These are phyloP conservation scores for Pithys albifrons DNA, from an alignment of 2,113 vertebrate genomes.

Conservation along the genomic window DNA sequence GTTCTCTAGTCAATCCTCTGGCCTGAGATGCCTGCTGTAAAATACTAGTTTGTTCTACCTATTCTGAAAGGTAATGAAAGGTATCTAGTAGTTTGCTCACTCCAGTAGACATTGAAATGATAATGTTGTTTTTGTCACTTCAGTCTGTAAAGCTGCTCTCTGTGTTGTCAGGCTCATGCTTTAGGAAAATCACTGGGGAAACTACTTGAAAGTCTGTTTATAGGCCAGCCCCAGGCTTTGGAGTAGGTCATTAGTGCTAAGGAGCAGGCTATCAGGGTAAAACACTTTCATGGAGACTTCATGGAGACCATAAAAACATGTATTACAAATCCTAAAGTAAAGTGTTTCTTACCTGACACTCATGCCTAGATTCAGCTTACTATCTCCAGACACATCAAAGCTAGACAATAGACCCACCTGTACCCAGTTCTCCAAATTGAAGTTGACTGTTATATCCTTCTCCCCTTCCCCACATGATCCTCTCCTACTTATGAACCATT, in stretches of 20 bases:
- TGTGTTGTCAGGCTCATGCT: background rate
- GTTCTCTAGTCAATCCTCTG: background rate
- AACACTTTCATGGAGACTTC: background rate
- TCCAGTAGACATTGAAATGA: background rate
- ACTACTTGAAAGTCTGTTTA: background rate
- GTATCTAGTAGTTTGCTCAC: background rate
- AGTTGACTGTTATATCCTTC: background rate
- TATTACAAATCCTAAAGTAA: background rate
- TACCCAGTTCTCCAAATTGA: background rate
- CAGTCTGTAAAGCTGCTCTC: background rate
- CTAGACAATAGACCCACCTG: background rate
- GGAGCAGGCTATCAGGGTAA: background rate
- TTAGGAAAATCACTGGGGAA: background rate
- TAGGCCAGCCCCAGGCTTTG: background rate
- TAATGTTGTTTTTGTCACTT: background rate
- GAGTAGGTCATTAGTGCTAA: background rate
- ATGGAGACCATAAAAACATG: background rate
- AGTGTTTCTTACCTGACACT: background rate
- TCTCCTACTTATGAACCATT: background rate
- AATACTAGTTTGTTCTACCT: background rate
- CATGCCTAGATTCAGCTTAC: background rate
- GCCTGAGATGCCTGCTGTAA: background rate
- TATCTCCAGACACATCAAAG: background rate
- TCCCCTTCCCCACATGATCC: background rate
- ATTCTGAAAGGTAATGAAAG: background rate